phyloP scores from a whole-genome alignment of 2,113 vertebrate species.

The Phrynocephalus versicolor region DNA sequence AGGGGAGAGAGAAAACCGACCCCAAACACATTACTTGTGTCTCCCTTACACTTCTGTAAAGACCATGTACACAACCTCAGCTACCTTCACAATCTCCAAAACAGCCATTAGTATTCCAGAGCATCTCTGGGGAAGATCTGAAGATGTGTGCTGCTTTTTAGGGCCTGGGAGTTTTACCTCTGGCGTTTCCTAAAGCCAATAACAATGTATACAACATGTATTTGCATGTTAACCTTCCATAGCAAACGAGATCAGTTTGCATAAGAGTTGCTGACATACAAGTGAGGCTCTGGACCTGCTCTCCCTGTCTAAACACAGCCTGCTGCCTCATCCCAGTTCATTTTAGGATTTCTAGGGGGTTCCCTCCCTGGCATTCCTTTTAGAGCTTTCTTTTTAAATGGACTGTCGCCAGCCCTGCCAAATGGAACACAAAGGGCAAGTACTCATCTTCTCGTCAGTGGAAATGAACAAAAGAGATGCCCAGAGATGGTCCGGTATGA shows the following conservation, averaged over 20 bases:
- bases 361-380: background rate
- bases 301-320: background rate
- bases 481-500: no score
- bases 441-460: no score
- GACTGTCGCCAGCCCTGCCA: background rate
- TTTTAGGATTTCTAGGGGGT: no score
- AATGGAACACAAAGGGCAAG: no score
- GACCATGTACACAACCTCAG: background rate
- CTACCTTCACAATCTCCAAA: background rate
- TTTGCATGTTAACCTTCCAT: background rate
- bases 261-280: no score
- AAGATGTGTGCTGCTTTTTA: background rate
- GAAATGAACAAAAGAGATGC: no score
- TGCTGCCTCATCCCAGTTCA: background rate
- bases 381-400: background rate
- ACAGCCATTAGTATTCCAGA: background rate
- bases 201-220: background rate
- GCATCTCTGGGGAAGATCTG: background rate
- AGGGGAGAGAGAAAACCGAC: background rate
- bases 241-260: background rate
- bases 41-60: background rate
- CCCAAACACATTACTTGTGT: no score
- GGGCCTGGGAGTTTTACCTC: background rate
- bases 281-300: background rate
- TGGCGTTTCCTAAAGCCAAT: background rate